Evolutionary conservation across 2,888 invertebrate species (phyloP).

Genomic region (Cerceris ruficornis): DNA sequence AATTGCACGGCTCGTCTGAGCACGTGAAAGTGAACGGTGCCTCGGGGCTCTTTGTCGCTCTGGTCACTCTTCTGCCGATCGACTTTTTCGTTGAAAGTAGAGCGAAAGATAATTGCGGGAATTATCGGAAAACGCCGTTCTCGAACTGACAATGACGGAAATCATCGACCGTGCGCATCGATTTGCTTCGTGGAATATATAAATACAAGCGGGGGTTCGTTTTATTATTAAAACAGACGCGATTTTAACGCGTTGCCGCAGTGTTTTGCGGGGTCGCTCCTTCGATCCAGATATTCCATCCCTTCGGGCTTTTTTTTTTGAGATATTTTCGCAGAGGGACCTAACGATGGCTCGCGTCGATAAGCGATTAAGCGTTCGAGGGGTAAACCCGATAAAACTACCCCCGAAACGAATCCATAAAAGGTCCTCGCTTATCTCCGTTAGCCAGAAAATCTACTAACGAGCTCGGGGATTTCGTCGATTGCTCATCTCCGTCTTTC

Average conservation of each 20-base stretch:
- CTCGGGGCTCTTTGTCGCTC: not conserved
- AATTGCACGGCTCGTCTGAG: slow-evolving; percentile 1
- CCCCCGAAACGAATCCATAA: slow-evolving; percentile 3
- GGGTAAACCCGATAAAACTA: slow-evolving; percentile 23
- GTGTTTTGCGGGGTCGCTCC: no score
- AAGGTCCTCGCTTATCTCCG: slow-evolving; percentile 27
- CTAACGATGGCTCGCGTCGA: slow-evolving; percentile 48
- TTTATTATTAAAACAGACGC: no score
- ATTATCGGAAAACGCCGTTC: no score
- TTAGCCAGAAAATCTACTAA: slow-evolving; percentile 25
- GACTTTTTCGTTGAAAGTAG: no score
- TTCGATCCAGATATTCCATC: no score
- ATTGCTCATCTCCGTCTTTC: not conserved
- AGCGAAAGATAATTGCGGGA: no score
- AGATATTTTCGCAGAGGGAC: not conserved
- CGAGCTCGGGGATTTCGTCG: not conserved
- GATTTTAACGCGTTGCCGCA: no score
- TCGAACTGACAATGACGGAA: no score
- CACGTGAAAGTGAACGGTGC: not conserved
- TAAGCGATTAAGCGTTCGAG: slow-evolving; percentile 27
- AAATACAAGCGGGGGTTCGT: no score
- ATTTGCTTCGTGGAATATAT: no score
- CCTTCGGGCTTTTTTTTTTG: not conserved
- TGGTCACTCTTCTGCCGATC: no score
- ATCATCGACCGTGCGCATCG: no score